Percentiles rank a stretch among this genome's conserved stretches.
phyloP scores from a whole-genome alignment of 1,140 invertebrate species.

The Charaxes varanes region DNA sequence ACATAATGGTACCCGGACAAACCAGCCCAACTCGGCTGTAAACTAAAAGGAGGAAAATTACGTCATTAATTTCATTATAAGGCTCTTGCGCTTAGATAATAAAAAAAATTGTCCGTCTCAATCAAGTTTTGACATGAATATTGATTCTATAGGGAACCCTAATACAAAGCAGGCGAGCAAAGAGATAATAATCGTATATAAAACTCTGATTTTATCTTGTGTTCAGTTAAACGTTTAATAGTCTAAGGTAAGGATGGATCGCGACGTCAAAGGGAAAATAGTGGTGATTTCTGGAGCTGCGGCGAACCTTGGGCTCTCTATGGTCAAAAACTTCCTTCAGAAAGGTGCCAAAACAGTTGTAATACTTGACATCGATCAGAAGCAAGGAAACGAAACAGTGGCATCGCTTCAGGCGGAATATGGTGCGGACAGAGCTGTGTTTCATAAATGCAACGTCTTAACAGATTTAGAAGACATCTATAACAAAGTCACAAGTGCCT shows the following conservation, averaged over 20 bases:
- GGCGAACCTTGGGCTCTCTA: conserved; percentile 30
- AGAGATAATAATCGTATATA: no score
- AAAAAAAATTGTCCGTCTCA: no score
- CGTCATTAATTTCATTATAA: no score
- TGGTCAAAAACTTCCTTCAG: conserved; percentile 32
- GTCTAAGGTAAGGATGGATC: conserved; percentile 20
- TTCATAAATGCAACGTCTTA: conserved; percentile 69
- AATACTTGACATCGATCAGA: conserved; percentile 57
- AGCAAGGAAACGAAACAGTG: conserved; percentile 53
- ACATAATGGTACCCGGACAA: no score
- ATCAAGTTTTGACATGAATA: no score
- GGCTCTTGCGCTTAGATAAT: no score
- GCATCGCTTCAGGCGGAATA: conserved; percentile 60
- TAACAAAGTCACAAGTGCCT: conserved; percentile 47
- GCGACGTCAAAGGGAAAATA: conserved; percentile 29
- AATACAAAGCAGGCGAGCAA: no score
- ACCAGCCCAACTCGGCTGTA: no score
- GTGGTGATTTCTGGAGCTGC: conserved; percentile 36
- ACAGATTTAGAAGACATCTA: conserved; percentile 61
- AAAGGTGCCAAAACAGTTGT: conserved; percentile 31
- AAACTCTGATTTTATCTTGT: no score
- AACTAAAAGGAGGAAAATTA: no score
- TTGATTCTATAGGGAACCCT: no score
- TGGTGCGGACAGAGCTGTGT: conserved; percentile 58
- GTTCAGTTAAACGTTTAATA: no score